Base-by-base conservation (phyloP, 2,888 invertebrate species). In the Andrena minutula region DNA sequence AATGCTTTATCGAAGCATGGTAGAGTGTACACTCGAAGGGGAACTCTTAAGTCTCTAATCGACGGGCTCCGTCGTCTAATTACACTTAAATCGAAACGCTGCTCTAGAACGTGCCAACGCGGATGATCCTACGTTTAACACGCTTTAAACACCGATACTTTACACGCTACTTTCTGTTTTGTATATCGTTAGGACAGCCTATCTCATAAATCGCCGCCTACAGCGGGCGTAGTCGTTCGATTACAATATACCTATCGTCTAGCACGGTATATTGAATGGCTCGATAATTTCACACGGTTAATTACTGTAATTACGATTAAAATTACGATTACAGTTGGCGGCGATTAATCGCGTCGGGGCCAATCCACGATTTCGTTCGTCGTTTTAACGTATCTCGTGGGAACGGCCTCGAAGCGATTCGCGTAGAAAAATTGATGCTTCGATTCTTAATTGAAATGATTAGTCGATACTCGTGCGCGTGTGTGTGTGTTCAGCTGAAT, bases 161-260 rank as follows among this genome's bases (percentile, higher is more conserved):
- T 89, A 88, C 83, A 82, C 60, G 72, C 89, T 90, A 89, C 81
- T 87, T 86, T 82, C 70, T 86, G 80, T 69, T 88, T 88, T 88
- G 84, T 91, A 88, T 86, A 83, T 76, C 87, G 77, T 85, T 90
- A 88, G 90, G 89, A 89, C 89, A 87, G 76, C 72, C 85, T 86
- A 83, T 87, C 35, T 74, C 63, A 71, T 77, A 60, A 49, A 16
- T 7, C 26, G 60, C 65, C 60, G 66, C 49, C 68, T 72, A 79
- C 63, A 79, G 84, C 82, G 82, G 30, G 60, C 16, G 4, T 86
- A 75, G 68, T 79, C 80, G 84, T 65, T 85, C 82, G 56, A 76
- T 76, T 56, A 64, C 32, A 41, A 28, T 70, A 16, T 49, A 35
- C 49, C 16, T 66, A 49, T 64, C 41, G 49, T 35, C 53, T 74